Evolutionary conservation across 2,113 vertebrate genomes (phyloP), one percentile per base, ranked within the genome.

Genomic region (Echinops telfairi): DNA sequence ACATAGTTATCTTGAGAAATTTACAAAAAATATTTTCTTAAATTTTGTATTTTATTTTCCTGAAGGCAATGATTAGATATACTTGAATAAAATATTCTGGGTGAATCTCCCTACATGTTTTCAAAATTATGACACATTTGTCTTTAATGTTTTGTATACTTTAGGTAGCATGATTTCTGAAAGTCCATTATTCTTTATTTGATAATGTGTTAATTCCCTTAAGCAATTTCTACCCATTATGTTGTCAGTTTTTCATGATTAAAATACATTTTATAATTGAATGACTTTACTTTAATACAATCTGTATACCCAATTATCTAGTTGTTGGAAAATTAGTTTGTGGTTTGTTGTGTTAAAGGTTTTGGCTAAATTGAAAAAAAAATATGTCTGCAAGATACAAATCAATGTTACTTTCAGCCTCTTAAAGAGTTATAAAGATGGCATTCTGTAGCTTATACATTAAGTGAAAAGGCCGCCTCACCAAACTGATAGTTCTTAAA

Each of bases 261-360:
- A 84, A 83, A 95, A 95, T 83, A 58, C 58, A 90, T 88, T 94
- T 83, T 86, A 40, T 94, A 96, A 94, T 88, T 92, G 75, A 94
- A 95, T 94, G 94, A 94, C 75, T 96, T 93, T 91, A 36, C 11
- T 76, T 95, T 91, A 90, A 93, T 71, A 86, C 80, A 8, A 10
- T 94, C 17, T 90, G 6, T 91, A 47, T 88, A 77, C 11, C 20
- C 19, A 95, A 78, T 89, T 88, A 77, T 88, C 40, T 86, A 68
- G 47, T 11, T 53, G 83, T 80, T 83, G 47, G 23, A 87, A 79
- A 43, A 64, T n/a, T 16, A 31, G 71, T 88, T 40, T 76, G 88
- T 57, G 78, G 33, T 66, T 95, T 33, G 77, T 75, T 36, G 25
- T 82, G 25, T 82, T 84, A 86, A 95, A 58, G 64, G 16, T 93